Conservation (phyloP, 2,888 invertebrate species). For the Corbicula japonica region DNA sequence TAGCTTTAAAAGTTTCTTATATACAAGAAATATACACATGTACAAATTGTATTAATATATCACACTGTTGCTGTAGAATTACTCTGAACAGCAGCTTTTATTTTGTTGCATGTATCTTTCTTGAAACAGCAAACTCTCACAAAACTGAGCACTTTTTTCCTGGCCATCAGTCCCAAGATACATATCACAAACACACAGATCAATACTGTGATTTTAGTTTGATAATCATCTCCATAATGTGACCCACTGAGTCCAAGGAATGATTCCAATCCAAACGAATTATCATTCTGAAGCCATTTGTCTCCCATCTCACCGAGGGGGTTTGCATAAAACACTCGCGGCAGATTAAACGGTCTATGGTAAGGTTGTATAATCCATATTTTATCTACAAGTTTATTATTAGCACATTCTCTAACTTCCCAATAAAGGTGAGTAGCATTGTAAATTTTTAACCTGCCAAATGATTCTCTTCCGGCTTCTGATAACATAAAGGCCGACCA, state of each 20-base stretch:
- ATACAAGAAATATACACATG: not conserved
- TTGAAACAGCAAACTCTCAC: slow-evolving; percentile 70
- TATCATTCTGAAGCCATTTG: slow-evolving; percentile 61
- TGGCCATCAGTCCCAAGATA: slow-evolving; percentile 64
- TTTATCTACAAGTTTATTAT: slow-evolving; percentile 75
- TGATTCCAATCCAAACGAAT: slow-evolving; percentile 57
- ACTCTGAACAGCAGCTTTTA: slow-evolving; percentile 33
- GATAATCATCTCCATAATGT: slow-evolving; percentile 71
- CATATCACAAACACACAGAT: slow-evolving; percentile 67
- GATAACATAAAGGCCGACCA: slow-evolving; percentile 78
- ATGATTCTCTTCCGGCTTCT: slow-evolving; percentile 73
- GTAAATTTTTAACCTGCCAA: slow-evolving; percentile 72
- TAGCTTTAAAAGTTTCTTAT: too few relatives aligned
- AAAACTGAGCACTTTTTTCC: slow-evolving; percentile 69
- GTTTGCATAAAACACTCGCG: slow-evolving; percentile 62
- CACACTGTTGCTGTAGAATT: slow-evolving; percentile 16
- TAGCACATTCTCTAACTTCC: slow-evolving; percentile 75
- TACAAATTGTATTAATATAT: not conserved
- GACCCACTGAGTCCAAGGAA: slow-evolving; percentile 61
- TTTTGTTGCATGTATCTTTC: slow-evolving; percentile 68
- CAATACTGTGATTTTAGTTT: slow-evolving; percentile 68
- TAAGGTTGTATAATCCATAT: slow-evolving; percentile 74
- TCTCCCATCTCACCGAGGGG: slow-evolving; percentile 69
- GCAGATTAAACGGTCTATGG: slow-evolving; percentile 73
- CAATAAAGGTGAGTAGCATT: slow-evolving; percentile 79